Evolutionary conservation across 2,888 invertebrate genomes (phyloP).

Genomic region (Petrophora chlorosata): DNA sequence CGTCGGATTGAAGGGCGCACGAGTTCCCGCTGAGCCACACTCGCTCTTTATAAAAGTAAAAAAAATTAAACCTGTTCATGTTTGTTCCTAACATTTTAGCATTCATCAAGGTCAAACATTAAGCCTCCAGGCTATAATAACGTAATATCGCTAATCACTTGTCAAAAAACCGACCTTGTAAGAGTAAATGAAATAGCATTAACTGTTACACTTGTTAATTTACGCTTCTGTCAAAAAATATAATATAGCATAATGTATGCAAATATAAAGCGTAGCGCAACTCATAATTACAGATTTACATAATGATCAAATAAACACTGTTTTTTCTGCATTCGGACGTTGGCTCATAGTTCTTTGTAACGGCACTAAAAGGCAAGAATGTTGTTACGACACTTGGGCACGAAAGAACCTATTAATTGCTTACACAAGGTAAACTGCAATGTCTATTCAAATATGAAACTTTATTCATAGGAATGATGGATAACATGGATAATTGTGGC

Average conservation of each 20-base stretch:
- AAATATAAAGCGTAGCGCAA: conserved; percentile 22
- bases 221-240: conserved; percentile 24
- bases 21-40: too few species aligned
- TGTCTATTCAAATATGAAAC: conserved; percentile 27
- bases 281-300: conserved; percentile 33
- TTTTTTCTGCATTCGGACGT: conserved; percentile 28
- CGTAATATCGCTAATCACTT: too few species aligned
- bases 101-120: too few species aligned
- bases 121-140: too few species aligned
- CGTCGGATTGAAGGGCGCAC: too few species aligned
- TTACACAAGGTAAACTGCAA: conserved; percentile 29
- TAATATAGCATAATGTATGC: conserved; percentile 10
- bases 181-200: background rate
- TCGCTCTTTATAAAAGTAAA: too few species aligned
- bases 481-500: conserved; percentile 6
- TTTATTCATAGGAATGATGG: conserved; percentile 17
- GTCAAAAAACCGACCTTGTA: background rate
- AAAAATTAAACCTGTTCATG: too few species aligned
- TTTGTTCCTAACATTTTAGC: too few species aligned
- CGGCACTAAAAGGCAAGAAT: conserved; percentile 27
- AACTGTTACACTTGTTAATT: background rate
- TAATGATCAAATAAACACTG: conserved; percentile 34
- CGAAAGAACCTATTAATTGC: conserved; percentile 28
- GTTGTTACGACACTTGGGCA: conserved; percentile 27
- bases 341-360: conserved; percentile 30